Base-by-base conservation (phyloP, 2,797 vertebrate species). In the Acrossocheilus wenchowensis region DNA sequence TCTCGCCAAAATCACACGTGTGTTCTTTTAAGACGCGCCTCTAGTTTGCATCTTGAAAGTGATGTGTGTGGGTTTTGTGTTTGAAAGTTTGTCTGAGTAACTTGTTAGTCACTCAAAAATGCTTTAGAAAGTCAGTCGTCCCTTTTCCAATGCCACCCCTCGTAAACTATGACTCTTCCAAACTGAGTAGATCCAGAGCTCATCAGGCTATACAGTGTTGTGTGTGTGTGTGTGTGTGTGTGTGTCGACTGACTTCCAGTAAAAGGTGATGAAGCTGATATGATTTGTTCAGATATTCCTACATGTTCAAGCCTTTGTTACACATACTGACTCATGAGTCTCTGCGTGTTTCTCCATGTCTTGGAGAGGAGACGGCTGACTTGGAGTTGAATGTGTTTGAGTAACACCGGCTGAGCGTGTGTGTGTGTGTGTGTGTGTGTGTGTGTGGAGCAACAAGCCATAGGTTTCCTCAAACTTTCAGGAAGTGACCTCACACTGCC, bases 401-500 rank as follows among this genome's bases (percentile, higher is more conserved):
- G 75, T 86, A 68, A 69, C 80, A 68, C 62, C 5, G 54, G 43
- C 41, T 11, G 48, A 87, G 87, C n/a, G n/a, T n/a, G n/a, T n/a
- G n/a, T 86, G 86, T 83, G 87, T 89, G 90, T 90, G 85, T 90
- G 90, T 90, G 89, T 91, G 90, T 90, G 85, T 90, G 89, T 90
- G 89, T 91, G 89, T 92, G 91, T 87, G 86, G 80, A 73, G 39
- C 62, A 80, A 82, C 43, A 41, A 64, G 50, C 71, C 81, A 89
- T 92, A 62, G 52, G 77, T 81, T 93, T 94, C 90, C 92, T 92
- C 84, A 80, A 43, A 91, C 86, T 83, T 87, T 93, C 88, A 91
- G 93, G 94, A 95, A 95, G 93, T 95, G 91, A 92, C 91, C 93
- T 91, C 90, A 87, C 91, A 91, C 91, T 11, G 90, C 92, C 89